Conservation (phyloP, 1,140 invertebrate genomes). For the Ooceraea biroi region DNA sequence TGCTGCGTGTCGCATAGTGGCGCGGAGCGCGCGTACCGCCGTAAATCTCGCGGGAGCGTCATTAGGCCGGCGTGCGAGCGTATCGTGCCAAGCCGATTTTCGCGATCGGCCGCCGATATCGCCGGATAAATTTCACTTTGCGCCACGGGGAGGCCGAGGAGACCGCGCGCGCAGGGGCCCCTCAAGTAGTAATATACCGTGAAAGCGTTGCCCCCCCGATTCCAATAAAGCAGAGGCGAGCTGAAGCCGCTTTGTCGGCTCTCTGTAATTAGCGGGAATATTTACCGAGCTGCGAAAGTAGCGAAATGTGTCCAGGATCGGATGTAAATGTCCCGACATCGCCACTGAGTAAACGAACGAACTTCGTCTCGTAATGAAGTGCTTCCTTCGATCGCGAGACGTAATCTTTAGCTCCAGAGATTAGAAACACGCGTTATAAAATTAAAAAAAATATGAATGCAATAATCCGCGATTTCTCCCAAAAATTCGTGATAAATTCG, state of each 20-base stretch:
- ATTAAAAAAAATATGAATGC: background rate
- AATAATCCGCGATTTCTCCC: background rate
- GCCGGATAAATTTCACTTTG: constrained; percentile 62
- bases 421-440: no score
- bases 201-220: constrained; percentile 59
- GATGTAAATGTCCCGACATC: background rate
- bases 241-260: constrained; percentile 52
- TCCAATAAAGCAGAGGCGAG: constrained; percentile 56
- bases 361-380: background rate
- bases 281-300: constrained; percentile 49
- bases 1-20: constrained; percentile 1
- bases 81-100: constrained; percentile 62
- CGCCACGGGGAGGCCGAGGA: constrained; percentile 49
- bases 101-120: constrained; percentile 53
- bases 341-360: background rate
- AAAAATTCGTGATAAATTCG: background rate
- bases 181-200: constrained; percentile 55
- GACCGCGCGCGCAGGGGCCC: background rate
- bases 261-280: constrained; percentile 50
- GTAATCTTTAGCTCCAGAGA: background rate
- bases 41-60: constrained; percentile 57
- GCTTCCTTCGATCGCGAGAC: background rate
- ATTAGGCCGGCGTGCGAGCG: constrained; percentile 52
- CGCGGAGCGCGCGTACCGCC: constrained; percentile 22
- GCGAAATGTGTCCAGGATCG: constrained; percentile 11